Base-by-base conservation (phyloP, 1,140 invertebrate genomes). In the Scaptomyza montana region DNA sequence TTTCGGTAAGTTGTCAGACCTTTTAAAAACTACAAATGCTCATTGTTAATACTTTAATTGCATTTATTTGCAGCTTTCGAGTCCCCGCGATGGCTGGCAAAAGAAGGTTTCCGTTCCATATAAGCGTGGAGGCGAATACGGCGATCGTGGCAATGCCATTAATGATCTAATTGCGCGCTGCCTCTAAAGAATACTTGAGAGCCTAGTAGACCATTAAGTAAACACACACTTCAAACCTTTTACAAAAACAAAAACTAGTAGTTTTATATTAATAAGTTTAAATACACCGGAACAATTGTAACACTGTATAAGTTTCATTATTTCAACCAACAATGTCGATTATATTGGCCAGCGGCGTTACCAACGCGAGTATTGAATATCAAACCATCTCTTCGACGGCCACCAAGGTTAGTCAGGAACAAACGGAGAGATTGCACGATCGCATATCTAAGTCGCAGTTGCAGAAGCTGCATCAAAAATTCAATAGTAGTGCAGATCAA, bases 81-180 rank as follows among this genome's bases (percentile, higher is more conserved):
- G 65, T 78, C 91, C 91, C 1, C 78, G 89, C 12, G 89, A 92
- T 72, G 91, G 91, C 5, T 92, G 87, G 87, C 69, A 90, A 21
- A 87, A 90, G 9, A 92, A 92, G 60, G 89, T 91, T 0, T 90
- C 90, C 1, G 86, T 92, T 0, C 56, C 87, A 1, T 92, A 68
- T 39, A 87, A 89, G 33, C 78, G 89, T 25, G 91, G 91, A 6
- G 91, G 91, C 7, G 91, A 92, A 51, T 92, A 92, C 59, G 91
- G 91, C 30, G 78, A 91, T 70, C 80, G 91, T 30, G 82, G 80
- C 16, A 67, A 55, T 59, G 72, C 57, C 13, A 90, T 92, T 43
- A 92, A 92, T 70, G 91, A 91, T 4, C 46, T 92, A 28, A 60
- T 92, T 54, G 74, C 69, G 19, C 79, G 90, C 56, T 92, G 91